phyloP scores from a whole-genome alignment of 2,797 vertebrate species.

The Potorous gilbertii region DNA sequence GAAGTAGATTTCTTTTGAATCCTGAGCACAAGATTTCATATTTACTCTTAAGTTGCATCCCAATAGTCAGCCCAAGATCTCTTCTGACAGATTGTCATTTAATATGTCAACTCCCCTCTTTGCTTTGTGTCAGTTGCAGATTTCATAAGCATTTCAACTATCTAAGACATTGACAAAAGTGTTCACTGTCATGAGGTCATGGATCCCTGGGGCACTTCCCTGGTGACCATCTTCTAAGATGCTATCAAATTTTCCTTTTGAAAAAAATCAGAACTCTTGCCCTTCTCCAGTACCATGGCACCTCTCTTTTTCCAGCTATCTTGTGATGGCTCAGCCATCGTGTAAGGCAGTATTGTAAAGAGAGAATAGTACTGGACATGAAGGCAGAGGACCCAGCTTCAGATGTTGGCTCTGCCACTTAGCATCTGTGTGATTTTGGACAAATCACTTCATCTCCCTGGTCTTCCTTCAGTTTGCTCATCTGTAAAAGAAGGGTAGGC shows the following conservation, averaged over 20 bases:
- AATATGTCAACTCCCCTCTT: background rate
- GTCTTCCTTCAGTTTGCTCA: background rate
- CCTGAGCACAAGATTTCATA: background rate
- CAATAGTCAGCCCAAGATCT: background rate
- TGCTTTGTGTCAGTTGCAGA: conserved; percentile 11
- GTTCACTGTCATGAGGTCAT: background rate
- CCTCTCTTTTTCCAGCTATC: background rate
- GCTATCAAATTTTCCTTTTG: background rate
- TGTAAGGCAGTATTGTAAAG: background rate
- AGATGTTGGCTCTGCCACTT: background rate
- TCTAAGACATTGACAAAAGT: background rate
- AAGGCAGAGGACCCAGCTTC: background rate
- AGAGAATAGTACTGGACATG: background rate
- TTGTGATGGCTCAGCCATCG: background rate
- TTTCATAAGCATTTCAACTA: conserved; percentile 1
- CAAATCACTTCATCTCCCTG: background rate
- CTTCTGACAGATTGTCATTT: background rate
- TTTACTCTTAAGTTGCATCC: background rate
- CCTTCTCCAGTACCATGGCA: background rate
- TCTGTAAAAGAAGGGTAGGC: background rate
- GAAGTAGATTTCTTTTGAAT: background rate
- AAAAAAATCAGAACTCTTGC: background rate
- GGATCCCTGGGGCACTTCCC: background rate
- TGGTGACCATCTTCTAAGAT: background rate
- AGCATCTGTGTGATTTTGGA: background rate